These are phyloP conservation scores for Plumapathes pennacea DNA, from an alignment of 92 coral and sea anemone genomes.

Conservation along the genomic window DNA sequence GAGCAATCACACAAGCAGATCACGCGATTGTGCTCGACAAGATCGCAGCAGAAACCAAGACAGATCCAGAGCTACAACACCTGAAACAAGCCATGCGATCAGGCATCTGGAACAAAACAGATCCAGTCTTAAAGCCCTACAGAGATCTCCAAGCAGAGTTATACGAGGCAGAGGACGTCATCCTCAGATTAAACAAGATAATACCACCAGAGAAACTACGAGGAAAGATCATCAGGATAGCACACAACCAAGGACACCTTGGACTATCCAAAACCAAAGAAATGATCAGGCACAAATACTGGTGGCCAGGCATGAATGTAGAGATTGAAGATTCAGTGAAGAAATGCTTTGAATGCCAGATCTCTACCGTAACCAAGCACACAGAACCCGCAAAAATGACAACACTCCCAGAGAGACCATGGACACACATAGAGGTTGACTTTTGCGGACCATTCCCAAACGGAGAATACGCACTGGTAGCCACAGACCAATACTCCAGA, in stretches of 20 bases:
- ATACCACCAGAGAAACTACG: slow-evolving; percentile 48
- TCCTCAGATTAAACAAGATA: slow-evolving; percentile 40
- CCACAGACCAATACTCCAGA: slow-evolving; percentile 47
- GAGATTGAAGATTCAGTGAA: no score
- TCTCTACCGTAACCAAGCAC: slow-evolving; percentile 34
- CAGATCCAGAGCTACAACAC: slow-evolving; percentile 29
- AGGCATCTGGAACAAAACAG: slow-evolving; percentile 28
- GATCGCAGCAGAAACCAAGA: slow-evolving; percentile 28
- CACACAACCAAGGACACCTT: slow-evolving; percentile 43
- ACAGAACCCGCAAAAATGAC: slow-evolving; percentile 65
- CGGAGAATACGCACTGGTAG: slow-evolving; percentile 38
- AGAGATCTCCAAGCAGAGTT: slow-evolving; percentile 50
- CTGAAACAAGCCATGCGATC: slow-evolving; percentile 31
- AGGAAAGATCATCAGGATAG: slow-evolving; percentile 29
- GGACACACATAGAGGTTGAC: slow-evolving; percentile 35
- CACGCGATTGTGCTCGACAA: slow-evolving; percentile 56
- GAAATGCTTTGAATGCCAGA: slow-evolving; percentile 53
- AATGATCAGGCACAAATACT: no score
- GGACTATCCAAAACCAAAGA: no score
- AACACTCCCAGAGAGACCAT: slow-evolving; percentile 56
- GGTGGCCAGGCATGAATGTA: no score
- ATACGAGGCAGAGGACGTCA: slow-evolving; percentile 31
- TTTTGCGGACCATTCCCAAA: slow-evolving; percentile 59
- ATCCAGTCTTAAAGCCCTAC: slow-evolving; percentile 29
- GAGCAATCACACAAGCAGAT: slow-evolving; percentile 34